Percentiles rank a stretch among this genome's conserved stretches.
phyloP scores from a whole-genome alignment of 2,888 invertebrate genomes.

The Stenodema calcarata region DNA sequence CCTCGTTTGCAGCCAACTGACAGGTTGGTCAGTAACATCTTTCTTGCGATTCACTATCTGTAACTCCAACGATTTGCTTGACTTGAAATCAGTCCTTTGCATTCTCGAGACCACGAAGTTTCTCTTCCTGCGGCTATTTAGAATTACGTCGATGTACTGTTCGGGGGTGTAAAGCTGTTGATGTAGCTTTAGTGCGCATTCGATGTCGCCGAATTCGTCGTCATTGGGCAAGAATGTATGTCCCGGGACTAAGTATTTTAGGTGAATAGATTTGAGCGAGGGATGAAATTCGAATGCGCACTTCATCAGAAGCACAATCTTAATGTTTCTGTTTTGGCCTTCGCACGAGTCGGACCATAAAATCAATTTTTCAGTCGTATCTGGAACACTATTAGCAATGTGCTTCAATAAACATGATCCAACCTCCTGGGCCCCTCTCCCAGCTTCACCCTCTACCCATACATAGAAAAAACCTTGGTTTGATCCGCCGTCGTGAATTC shows the following conservation, averaged over 20 bases:
- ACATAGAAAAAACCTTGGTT: constrained; percentile 56
- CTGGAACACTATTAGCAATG: constrained; percentile 37
- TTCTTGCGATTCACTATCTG: neutral
- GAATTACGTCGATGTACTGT: neutral
- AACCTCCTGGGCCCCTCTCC: constrained; percentile 55
- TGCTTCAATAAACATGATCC: constrained; percentile 56
- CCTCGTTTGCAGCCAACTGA: neutral
- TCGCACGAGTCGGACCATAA: neutral
- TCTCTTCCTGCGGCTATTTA: neutral
- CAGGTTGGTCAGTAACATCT: neutral
- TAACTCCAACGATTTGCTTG: neutral
- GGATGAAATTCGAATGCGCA: neutral
- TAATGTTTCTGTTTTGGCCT: neutral
- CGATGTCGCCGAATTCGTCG: neutral
- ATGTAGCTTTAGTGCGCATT: neutral
- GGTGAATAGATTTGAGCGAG: neutral
- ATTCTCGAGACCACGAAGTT: neutral
- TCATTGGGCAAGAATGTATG: neutral
- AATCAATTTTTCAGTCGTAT: neutral
- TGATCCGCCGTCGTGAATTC: constrained; percentile 54
- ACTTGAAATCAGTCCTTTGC: neutral
- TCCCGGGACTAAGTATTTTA: neutral
- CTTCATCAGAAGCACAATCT: neutral
- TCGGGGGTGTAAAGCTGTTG: neutral
- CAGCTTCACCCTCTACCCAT: constrained; percentile 57